Evolutionary conservation across 1,140 invertebrate species (phyloP).

Genomic region (Cydia strobilella): DNA sequence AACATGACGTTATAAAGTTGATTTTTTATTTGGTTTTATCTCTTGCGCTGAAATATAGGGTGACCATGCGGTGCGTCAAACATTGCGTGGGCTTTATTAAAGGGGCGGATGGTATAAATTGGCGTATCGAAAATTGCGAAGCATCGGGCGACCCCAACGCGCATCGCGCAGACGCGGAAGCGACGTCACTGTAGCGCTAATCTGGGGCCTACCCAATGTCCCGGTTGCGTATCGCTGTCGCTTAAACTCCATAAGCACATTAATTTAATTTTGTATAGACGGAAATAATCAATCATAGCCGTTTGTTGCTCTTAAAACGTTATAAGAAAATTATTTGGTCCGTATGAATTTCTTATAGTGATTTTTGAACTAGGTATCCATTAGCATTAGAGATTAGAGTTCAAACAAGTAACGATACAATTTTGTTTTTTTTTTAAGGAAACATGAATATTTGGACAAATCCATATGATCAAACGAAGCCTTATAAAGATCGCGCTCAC

Average conservation of each 20-base stretch:
- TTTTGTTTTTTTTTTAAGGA: too few relatives aligned
- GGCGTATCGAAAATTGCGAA: conserved; percentile 41
- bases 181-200: conserved; percentile 69
- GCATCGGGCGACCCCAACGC: conserved; percentile 47
- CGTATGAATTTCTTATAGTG: too few relatives aligned
- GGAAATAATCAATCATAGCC: too few relatives aligned
- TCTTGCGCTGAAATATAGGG: conserved; percentile 45
- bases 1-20: conserved; percentile 30
- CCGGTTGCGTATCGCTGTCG: conserved; percentile 32
- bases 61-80: conserved; percentile 50
- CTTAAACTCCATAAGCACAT: conserved; percentile 1
- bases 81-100: conserved; percentile 52
- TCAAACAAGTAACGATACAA: too few relatives aligned
- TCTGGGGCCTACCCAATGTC: conserved; percentile 51
- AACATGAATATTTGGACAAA: too few relatives aligned
- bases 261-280: too few relatives aligned
- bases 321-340: too few relatives aligned
- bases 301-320: too few relatives aligned
- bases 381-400: too few relatives aligned
- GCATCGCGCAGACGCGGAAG: conserved; percentile 68
- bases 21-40: conserved; percentile 31
- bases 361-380: too few relatives aligned
- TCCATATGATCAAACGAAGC: too few relatives aligned
- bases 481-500: neutral
- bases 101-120: conserved; percentile 61